These are phyloP conservation scores for Pyrrhia umbra DNA, from an alignment of 2,888 invertebrate species.

Conservation along the genomic window DNA sequence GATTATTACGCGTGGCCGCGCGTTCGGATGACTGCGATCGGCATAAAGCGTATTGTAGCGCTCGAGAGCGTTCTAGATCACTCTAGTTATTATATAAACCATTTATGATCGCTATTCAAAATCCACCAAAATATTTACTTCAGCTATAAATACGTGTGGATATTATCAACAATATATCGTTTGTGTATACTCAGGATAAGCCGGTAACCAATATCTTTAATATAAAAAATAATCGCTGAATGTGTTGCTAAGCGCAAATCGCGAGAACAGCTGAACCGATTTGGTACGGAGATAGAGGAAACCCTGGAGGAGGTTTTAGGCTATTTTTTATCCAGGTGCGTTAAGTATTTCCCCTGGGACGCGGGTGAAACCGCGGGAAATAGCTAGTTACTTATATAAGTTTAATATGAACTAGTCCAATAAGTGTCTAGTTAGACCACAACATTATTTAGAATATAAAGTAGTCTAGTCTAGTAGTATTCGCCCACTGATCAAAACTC, in stretches of 20 bases:
- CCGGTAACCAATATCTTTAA: constrained; percentile 16
- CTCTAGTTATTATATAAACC: background rate
- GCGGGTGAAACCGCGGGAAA: no score
- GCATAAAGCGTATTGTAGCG: background rate
- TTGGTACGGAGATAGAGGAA: no score
- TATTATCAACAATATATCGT: constrained; percentile 45
- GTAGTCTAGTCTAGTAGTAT: no score
- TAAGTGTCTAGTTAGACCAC: constrained; percentile 4
- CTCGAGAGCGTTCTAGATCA: background rate
- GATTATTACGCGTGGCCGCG: no score
- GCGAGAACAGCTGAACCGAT: no score
- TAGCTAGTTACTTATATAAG: constrained; percentile 26
- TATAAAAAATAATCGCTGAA: no score
- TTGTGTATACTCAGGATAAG: constrained; percentile 31
- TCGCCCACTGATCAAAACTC: no score
- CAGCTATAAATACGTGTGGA: constrained; percentile 17
- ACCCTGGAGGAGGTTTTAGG: no score
- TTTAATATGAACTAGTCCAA: constrained; percentile 34
- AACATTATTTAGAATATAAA: constrained; percentile 10
- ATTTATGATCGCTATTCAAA: no score
- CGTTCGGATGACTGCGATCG: background rate
- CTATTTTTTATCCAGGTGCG: no score
- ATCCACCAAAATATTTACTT: constrained; percentile 41
- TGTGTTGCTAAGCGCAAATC: no score
- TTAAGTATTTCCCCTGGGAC: no score